Evolutionary conservation across 2,888 invertebrate genomes (phyloP).

Genomic region (Amblyjoppa fuscipennis): DNA sequence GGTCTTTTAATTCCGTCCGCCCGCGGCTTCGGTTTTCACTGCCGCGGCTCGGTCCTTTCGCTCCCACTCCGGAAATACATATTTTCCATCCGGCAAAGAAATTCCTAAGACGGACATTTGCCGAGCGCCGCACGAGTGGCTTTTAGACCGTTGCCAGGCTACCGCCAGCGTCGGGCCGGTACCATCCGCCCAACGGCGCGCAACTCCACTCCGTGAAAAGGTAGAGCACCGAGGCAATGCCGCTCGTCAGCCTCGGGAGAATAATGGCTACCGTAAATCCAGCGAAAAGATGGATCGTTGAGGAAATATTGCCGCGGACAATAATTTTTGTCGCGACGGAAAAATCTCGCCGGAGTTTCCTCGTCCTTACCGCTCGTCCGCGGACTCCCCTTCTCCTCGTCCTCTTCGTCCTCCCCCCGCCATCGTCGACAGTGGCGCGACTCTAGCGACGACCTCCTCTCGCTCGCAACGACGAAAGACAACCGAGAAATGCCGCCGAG

Average conservation of each 20-base stretch:
- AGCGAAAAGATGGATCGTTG: slow-evolving; percentile 63
- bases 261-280: slow-evolving; percentile 65
- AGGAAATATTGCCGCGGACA: slow-evolving; percentile 63
- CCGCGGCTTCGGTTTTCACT: not conserved
- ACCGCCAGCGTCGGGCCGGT: not conserved
- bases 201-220: slow-evolving; percentile 18
- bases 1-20: too few species aligned
- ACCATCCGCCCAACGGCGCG: not conserved
- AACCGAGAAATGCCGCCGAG: slow-evolving; percentile 15
- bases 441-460: not conserved
- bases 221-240: slow-evolving; percentile 35
- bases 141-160: slow-evolving; percentile 58
- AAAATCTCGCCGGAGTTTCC: slow-evolving; percentile 43
- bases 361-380: too few species aligned
- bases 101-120: slow-evolving; percentile 52
- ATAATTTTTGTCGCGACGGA: slow-evolving; percentile 52
- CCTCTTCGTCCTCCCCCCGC: not conserved
- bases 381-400: not conserved
- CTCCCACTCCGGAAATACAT: slow-evolving; percentile 8
- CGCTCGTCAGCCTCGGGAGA: slow-evolving; percentile 33
- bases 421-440: slow-evolving; percentile 13
- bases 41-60: not conserved
- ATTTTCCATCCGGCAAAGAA: slow-evolving; percentile 31
- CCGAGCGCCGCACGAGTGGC: slow-evolving; percentile 55
- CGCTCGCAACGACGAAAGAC: not conserved